Percentiles rank a stretch among this genome's conserved stretches.
These are phyloP conservation scores for Lepetodrilus schrolli DNA, from an alignment of 2,888 invertebrate genomes.

Conservation along the genomic window DNA sequence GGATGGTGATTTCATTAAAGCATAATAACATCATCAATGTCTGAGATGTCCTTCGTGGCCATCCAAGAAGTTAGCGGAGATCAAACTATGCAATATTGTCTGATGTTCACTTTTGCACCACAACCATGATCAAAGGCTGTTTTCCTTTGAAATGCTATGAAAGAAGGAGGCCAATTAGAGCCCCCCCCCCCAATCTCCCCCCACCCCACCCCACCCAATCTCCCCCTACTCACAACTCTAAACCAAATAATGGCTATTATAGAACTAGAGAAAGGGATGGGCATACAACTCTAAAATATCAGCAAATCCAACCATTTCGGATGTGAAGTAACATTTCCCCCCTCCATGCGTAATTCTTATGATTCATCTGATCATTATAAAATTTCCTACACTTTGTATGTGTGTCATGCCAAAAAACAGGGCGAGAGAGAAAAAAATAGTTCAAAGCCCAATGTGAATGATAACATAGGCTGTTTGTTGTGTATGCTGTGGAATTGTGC, in stretches of 20 bases:
- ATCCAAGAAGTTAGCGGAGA: background rate
- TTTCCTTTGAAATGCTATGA: conserved; percentile 17
- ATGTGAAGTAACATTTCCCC: background rate
- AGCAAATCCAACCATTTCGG: background rate
- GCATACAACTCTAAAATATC: background rate
- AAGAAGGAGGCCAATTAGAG: conserved; percentile 10
- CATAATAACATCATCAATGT: conserved; percentile 21
- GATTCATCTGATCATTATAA: conserved; percentile 5
- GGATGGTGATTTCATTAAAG: conserved; percentile 21
- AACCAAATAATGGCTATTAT: conserved; percentile 22
- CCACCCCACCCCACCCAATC: too few species aligned
- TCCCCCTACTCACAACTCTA: background rate
- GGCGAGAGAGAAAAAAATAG: conserved; percentile 6
- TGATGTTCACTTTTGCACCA: conserved; percentile 18
- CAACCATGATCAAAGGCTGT: background rate
- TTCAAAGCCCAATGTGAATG: background rate
- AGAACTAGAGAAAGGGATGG: background rate
- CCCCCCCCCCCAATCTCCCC: too few species aligned
- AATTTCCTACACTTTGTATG: conserved; percentile 14
- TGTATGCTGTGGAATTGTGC: background rate
- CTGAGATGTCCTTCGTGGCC: background rate
- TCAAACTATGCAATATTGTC: conserved; percentile 19
- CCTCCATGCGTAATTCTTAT: background rate
- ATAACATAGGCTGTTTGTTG: background rate
- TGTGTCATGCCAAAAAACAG: too few species aligned